Base-by-base conservation (phyloP, 2,888 invertebrate genomes). In the Digitonthophagus gazella region DNA sequence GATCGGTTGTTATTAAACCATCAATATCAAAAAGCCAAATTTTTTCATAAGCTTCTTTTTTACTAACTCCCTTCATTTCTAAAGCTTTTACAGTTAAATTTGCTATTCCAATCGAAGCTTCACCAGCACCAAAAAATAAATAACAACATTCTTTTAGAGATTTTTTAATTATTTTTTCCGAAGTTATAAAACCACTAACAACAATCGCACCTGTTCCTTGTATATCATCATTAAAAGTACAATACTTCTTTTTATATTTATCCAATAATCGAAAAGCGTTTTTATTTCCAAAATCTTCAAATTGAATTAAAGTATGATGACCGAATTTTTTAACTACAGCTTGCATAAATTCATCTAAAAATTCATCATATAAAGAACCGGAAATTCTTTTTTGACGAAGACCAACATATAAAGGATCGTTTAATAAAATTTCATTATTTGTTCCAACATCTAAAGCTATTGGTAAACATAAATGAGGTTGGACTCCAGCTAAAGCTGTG, bases 211-310 rank as follows among this genome's bases (percentile, higher is more conserved):
- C 98, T 2, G 75, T 76, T 6, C 75, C 75, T 83, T 98, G 98
- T 79, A 99, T 99, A 79, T 99, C 99, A 79, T 99, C 99, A 83
- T 99, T 99, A 84, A 99, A 99, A 16, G 97, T 97, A 83, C 98
- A 98, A 83, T 96, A 98, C 74, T 89, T 88, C 78, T 92, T 85
- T 71, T 96, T 88, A 84, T 97, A 99, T 83, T 93, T 96, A 78
- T 93, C 93, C 70, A 99, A 85, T 72, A 98, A 90, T 61, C 94
- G 89, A 83, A 97, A 97, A n/a, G 99, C 99, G 85, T 99, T 98
- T 77, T 91, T 89, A 78, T 98, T 95, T 56, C 95, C 98, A 83
- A 99, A 99, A 83, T 99, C 99, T 86, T 99, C 98, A 71, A 82
- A 83, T 71, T 92, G 92, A 72, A 93, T 90, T 16, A 95, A 84